phyloP scores from a whole-genome alignment of 2,797 vertebrate species.

The Poecilia gillii region DNA sequence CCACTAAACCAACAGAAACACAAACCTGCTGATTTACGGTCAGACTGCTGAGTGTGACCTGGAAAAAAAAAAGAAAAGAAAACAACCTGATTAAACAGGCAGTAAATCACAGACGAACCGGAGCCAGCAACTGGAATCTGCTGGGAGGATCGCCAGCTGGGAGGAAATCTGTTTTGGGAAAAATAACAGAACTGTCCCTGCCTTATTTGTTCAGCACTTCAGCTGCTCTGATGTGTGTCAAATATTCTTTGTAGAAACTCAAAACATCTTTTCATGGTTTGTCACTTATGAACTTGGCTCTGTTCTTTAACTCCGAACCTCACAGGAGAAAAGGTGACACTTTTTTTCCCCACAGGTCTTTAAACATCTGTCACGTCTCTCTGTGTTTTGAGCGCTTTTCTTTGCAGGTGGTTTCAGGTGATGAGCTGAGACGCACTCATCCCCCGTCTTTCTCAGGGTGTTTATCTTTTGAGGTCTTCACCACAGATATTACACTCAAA shows the following conservation, averaged over 20 bases:
- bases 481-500: background rate
- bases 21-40: conserved; percentile 12
- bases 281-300: background rate
- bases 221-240: background rate
- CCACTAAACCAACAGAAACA: conserved; percentile 7
- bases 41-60: background rate
- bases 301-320: background rate
- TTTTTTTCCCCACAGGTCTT: background rate
- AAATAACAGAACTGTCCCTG: conserved; percentile 11
- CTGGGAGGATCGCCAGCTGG: conserved; percentile 34
- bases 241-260: background rate
- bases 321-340: background rate
- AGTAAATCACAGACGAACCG: conserved; percentile 22
- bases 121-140: conserved; percentile 36
- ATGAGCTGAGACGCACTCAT: background rate
- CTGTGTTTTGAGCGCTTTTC: background rate
- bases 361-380: background rate
- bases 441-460: background rate
- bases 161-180: conserved; percentile 36
- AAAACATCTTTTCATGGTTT: background rate
- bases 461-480: background rate
- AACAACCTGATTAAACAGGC: conserved; percentile 1
- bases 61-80: background rate
- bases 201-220: background rate
- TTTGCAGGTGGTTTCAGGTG: conserved; percentile 4